Base-by-base conservation (phyloP, 2,113 vertebrate genomes). In the Nicator chloris region DNA sequence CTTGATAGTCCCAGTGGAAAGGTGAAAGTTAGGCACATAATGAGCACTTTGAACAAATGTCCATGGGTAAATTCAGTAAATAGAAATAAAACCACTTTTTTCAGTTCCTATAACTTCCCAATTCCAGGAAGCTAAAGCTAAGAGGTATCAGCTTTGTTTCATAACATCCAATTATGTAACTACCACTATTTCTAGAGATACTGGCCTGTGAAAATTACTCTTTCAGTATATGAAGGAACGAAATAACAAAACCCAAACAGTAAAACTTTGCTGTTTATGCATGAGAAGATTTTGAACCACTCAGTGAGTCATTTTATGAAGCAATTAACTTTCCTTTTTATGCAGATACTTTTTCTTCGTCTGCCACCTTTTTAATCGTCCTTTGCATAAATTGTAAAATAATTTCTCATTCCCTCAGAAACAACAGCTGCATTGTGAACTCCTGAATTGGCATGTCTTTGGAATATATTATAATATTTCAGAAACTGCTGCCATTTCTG, bases 361-460 rank as follows among this genome's bases (percentile, higher is more conserved):
- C 89, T 96, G 94, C 91, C 95, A 95, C 95, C 93, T 95, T 92
- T 94, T 95, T 95, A 92, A 93, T 66, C 89, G 92, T 91, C 78
- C 60, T 91, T 85, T 93, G 96, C 93, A 96, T 95, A 96, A 95
- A 95, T 82, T 93, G 78, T 95, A 94, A 95, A 95, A 95, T 94
- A 95, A 96, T 96, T 97, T 95, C 92, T 92, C 82, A 90, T 94
- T 93, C 82, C 91, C 79, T 89, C 82, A 96, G 95, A 94, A 95
- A 97, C 96, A 97, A 95, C 94, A 97, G 95, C 95, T 95, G 93
- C 93, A 95, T 97, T 96, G 96, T 97, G 94, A 96, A 95, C 90
- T 96, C 82, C 94, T 91, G 95, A 96, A 96, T 96, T 95, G 93
- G 93, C 96, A 88, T 89, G 87, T 83, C 94, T 95, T 91, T 90